Evolutionary conservation across 2,888 invertebrate genomes (phyloP), one percentile per base, ranked within the genome.

Genomic region (Meiosimyza platycephala): DNA sequence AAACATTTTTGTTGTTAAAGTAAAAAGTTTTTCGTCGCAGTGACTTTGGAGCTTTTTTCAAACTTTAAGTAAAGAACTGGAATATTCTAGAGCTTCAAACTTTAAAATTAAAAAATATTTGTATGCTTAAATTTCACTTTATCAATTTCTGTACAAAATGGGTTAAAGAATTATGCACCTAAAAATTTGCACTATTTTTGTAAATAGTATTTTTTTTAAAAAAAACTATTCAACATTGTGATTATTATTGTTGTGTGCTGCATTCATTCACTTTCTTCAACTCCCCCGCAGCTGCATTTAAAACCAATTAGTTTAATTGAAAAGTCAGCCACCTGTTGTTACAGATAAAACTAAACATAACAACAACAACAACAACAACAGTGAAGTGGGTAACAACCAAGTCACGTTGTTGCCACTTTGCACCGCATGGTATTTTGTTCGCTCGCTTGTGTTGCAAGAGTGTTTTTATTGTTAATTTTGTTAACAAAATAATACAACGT

Each of bases 371-470:
- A 63, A 15, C 16, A 22, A 59, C 60, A 15, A n/a, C 60, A 60
- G 33, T 16, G 4, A 16, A 55, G 22, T 22, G 55, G 18, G 22
- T 22, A 15, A 40, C 40, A 40, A 40, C 40, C 40, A 72, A 82
- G 82, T 82, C 83, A 84, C 83, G 83, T 82, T 80, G 78, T 78
- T 84, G 83, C 79, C 82, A 81, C 83, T 83, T 84, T 80, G 77
- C 81, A 80, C 80, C 78, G 52, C 72, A 51, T 65, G 18, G 12
- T 40, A 40, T 22, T 7, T 15, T 18, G 54, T 75, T 78, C 69
- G n/a, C 16, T 64, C 52, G 51, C 16, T 50, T 22, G 13, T 55
- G 55, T 33, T 60, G 28, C n/a, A 40, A 40, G 9, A 9, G 40
- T 9, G 9, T 40, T 40, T 40, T 40, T 40, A 9, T n/a, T 55